Base-by-base conservation (phyloP, 1,140 invertebrate species). In the Calliphora vicina region DNA sequence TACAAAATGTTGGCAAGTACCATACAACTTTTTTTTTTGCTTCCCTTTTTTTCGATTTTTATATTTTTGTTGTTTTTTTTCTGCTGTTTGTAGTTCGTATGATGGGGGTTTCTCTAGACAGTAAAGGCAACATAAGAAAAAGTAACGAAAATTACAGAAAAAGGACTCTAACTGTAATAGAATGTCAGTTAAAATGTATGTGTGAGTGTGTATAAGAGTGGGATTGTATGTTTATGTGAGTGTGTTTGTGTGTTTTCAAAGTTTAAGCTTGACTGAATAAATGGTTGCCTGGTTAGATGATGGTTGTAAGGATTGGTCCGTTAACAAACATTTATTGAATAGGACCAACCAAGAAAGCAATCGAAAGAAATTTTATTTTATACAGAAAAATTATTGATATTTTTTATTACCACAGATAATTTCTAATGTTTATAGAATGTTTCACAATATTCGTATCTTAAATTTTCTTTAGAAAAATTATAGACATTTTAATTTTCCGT, bases 1-100 rank as follows among this genome's bases (percentile, higher is more conserved):
- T 67, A 23, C 61, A 67, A 67, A 76, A 42, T 76, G 73, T 76
- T 76, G 73, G 73, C 73, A 76, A 76, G 27, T 29, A 23, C 29
- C 73, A 76, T 27, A 73, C 10, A 35, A 17, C 10, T 72, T 74
- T 29, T 74, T 35, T 76, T n/a, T n/a, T n/a, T n/a, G n/a, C n/a
- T n/a, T n/a, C n/a, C 29, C 27, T 42, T 27, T 27, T 27, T 57
- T 57, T 57, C 50, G 4, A 35, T 57, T 57, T 57, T 42, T n/a
- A 9, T n/a, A n/a, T 76, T 67, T 67, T 67, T n/a, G n/a, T n/a
- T n/a, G n/a, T n/a, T 23, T 35, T 29, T 76, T 27, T 25, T 73
- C n/a, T 20, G 6, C 13, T 17, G 12, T 35, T 78, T 20, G 35
- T 23, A 43, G 6, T 78, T 78, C 5, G n/a, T 13, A 23, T 5